Evolutionary conservation across 2,888 invertebrate species (phyloP), one percentile per base, ranked within the genome.

Genomic region (Loripinus fragilis): DNA sequence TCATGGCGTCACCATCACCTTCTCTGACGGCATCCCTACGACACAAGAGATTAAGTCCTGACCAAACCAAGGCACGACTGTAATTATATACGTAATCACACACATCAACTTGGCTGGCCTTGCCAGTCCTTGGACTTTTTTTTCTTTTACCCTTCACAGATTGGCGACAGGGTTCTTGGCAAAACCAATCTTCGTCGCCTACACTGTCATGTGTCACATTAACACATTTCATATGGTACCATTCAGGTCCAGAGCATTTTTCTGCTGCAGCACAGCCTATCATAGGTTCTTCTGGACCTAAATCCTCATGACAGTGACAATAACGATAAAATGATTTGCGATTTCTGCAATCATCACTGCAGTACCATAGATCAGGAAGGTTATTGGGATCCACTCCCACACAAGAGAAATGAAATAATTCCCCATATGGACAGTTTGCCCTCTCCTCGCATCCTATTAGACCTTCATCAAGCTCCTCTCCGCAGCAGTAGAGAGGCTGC

Each of bases 171-270:
- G 41, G 81, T 78, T 75, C 78, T 0, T 74, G 41, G 7, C 76
- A 80, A n/a, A n/a, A n/a, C n/a, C n/a, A n/a, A n/a, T n/a, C 33
- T 70, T 79, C 15, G 79, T 76, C 55, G 78, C 25, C 15, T 75
- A 60, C 7, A 66, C 48, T 10, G 72, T 70, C 28, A 74, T 42
- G n/a, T n/a, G n/a, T n/a, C n/a, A n/a, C 2, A 38, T 71, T 78
- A 25, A 83, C 0, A 60, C 83, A 81, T 5, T 20, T 12, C 69
- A 74, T 65, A 48, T 83, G 75, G 45, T 82, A 82, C 82, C 82
- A 85, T 68, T 80, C 82, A 41, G 65, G 50, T n/a, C 50, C 38
- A 7, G 25, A 28, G 71, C 85, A 81, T 25, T 38, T 78, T 50
- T 17, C 33, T 12, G 23, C 75, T 15, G 66, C 48, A 20, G 52